Evolutionary conservation across 2,797 vertebrate species (phyloP).

Genomic region (Avahi laniger): DNA sequence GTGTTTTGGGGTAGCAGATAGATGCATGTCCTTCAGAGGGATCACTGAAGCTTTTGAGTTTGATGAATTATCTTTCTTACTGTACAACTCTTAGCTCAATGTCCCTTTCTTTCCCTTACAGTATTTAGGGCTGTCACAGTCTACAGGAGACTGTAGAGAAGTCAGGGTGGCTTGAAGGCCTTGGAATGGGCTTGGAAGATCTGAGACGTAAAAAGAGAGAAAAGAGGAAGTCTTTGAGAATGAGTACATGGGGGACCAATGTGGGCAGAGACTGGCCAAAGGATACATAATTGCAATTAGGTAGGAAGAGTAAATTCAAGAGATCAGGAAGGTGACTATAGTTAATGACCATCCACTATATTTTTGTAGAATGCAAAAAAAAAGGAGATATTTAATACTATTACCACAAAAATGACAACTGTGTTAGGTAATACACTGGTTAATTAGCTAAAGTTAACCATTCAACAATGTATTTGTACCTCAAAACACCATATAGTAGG

Average conservation of each 20-base stretch:
- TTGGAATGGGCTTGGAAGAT: neutral
- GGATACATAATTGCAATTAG: neutral
- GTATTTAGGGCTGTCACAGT: neutral
- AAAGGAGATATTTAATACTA: neutral
- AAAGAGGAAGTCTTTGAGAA: neutral
- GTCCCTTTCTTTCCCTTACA: neutral
- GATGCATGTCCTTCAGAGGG: neutral
- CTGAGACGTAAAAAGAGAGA: neutral
- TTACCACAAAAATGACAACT: neutral
- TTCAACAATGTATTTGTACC: neutral
- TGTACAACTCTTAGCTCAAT: neutral
- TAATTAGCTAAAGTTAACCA: neutral
- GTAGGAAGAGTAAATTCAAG: neutral
- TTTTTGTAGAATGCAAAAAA: neutral
- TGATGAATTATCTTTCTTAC: neutral
- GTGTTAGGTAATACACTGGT: neutral
- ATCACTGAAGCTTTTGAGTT: neutral
- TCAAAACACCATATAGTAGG: no score
- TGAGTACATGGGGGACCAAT: neutral
- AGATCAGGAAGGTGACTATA: neutral
- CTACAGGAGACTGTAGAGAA: neutral
- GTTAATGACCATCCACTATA: neutral
- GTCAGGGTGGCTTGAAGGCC: neutral
- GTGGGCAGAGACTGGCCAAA: neutral
- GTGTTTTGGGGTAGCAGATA: neutral